Percentiles rank a stretch among this genome's conserved stretches.
phyloP scores from a whole-genome alignment of 2,888 invertebrate genomes.

The Meiosimyza decipiens region DNA sequence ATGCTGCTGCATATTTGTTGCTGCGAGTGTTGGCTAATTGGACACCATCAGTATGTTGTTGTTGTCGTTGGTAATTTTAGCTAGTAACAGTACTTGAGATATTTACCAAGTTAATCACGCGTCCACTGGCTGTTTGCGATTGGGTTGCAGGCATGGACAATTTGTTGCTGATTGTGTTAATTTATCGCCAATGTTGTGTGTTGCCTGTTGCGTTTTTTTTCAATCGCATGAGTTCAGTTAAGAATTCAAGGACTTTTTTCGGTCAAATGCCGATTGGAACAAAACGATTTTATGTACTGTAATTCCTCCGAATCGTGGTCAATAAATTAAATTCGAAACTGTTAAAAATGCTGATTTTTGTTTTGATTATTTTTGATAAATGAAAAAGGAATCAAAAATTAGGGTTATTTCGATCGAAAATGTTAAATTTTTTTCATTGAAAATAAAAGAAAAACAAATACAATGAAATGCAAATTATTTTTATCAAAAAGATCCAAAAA shows the following conservation, averaged over 20 bases:
- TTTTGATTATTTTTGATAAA: too few relatives aligned
- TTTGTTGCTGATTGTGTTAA: constrained; percentile 16
- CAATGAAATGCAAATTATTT: background rate
- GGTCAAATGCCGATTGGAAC: too few relatives aligned
- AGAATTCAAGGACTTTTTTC: constrained; percentile 18
- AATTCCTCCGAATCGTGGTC: too few relatives aligned
- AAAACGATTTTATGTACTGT: too few relatives aligned
- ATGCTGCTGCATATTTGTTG: background rate
- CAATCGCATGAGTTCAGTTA: constrained; percentile 7
- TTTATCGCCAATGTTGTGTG: constrained; percentile 2
- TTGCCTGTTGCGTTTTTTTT: background rate
- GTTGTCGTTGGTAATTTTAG: constrained; percentile 11
- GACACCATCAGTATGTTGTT: constrained; percentile 20
- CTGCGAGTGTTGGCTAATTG: constrained; percentile 12
- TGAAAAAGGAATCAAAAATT: too few relatives aligned
- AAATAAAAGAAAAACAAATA: background rate
- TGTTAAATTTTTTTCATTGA: too few relatives aligned
- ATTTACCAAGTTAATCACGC: constrained; percentile 25
- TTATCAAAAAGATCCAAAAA: too few relatives aligned
- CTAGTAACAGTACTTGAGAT: constrained; percentile 3
- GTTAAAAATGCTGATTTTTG: too few relatives aligned
- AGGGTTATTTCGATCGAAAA: too few relatives aligned
- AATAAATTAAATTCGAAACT: too few relatives aligned
- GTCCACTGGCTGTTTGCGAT: constrained; percentile 12
- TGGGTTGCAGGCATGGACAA: background rate